Base-by-base conservation (phyloP, 2,113 vertebrate species). In the Leucopternis melanops region DNA sequence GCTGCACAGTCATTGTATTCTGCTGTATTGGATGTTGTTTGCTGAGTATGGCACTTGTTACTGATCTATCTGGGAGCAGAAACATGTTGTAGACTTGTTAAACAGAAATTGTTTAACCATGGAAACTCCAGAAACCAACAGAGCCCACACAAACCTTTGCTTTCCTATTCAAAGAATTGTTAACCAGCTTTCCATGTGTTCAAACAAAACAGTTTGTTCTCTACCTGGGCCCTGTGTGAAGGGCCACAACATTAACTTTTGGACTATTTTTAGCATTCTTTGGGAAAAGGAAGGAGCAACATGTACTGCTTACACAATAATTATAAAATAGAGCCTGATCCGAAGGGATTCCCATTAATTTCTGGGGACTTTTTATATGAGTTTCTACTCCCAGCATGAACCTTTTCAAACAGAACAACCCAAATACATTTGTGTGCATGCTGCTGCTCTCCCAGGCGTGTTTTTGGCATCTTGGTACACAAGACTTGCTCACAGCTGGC, bases 101-200 rank as follows among this genome's bases (percentile, higher is more conserved):
- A 96, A 95, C 49, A 69, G 44, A 90, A 93, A 95, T 86, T 92
- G 61, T 67, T 94, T 90, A 94, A 88, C 90, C 69, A 45, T n/a
- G 25, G 87, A 94, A 94, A 83, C n/a, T 52, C 63, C 52, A 84
- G 80, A 36, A 88, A 85, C 29, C 61, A 62, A 29, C 25, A 54
- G 12, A 86, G 21, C 13, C 34, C 23, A 69, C 16, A 36, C 16
- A 81, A 92, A 52, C 50, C 10, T 90, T 67, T 72, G 17, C 34
- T 78, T 92, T 92, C 38, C 21, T 67, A 5, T 32, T 50, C 52
- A 57, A 86, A 81, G 11, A 58, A 23, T 17, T 82, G 29, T 65
- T 72, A 87, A 92, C 40, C 63, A 95, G 21, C 31, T 72, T 87
- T 36, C 27, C 15, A 66, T 5, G 10, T 27, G 16, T 66, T 87